Evolutionary conservation across 2,797 vertebrate genomes (phyloP), one percentile per base, ranked within the genome.

Genomic region (Takifugu rubripes): DNA sequence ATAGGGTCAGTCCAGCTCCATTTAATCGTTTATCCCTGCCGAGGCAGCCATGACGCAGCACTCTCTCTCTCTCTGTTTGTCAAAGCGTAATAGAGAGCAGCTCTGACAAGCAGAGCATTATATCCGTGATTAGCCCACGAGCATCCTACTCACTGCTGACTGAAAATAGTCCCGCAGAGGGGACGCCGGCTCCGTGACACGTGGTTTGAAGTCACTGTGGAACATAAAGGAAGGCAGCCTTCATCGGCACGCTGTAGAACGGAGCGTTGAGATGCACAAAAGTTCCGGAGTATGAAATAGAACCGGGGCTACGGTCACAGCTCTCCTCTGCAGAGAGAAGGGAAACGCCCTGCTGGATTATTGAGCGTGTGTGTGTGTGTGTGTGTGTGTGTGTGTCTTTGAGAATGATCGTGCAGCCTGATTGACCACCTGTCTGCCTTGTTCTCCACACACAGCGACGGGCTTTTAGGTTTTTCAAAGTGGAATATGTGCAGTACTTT

Each of bases 1-100:
- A 81, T 52, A 15, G 70, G 84, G 81, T 87, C 81, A 84, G 73
- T 64, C 46, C 56, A 52, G 73, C 68, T 76, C 56, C 25, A 61
- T 61, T 68, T 85, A 79, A 84, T 76, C 61, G 47, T 73, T 70
- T 66, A 51, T 77, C 68, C 67, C 56, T 64, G 74, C 61, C 36
- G 16, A 59, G 59, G 64, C 58, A 55, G 63, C 59, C 61, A 67
- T 59, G 53, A 68, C 51, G 71, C 51, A 25, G 49, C 69, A 29
- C 45, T 53, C 55, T 9, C 48, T 43, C 69, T 61, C 47, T 61
- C 47, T 5, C 49, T 61, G 70, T 64, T 78, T 66, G 62, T 71
- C 64, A 69, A 25, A 42, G 60, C 1, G 2, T 16, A 46, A 40
- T 14, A 55, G 72, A 60, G 68, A 49, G 60, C 29, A 3, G 54